These are phyloP conservation scores for Brachionus calyciflorus DNA, from an alignment of 1,140 invertebrate species.

Conservation along the genomic window DNA sequence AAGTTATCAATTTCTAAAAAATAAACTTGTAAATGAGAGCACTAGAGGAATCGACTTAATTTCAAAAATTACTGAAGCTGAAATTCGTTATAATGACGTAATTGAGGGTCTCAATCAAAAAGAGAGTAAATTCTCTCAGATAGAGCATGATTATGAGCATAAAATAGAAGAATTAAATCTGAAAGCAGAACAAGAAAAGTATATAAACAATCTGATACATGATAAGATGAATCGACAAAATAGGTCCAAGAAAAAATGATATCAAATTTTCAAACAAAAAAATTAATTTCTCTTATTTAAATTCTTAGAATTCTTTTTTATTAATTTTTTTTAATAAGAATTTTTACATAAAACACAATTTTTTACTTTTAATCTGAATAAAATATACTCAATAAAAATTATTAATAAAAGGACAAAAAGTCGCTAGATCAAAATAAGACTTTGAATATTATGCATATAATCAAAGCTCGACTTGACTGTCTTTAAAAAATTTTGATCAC, in stretches of 20 bases:
- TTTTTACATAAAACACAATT: no score
- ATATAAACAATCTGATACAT: slow-evolving; percentile 1
- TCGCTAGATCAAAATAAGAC: no score
- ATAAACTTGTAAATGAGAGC: slow-evolving; percentile 18
- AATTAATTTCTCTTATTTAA: no score
- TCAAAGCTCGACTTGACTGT: no score
- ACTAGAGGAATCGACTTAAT: slow-evolving; percentile 30
- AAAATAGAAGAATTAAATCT: slow-evolving; percentile 26
- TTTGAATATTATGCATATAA: no score
- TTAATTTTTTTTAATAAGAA: no score
- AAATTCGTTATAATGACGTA: slow-evolving; percentile 28
- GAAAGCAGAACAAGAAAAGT: slow-evolving; percentile 38
- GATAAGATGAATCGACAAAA: background rate
- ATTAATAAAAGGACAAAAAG: no score
- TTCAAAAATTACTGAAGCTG: slow-evolving; percentile 23
- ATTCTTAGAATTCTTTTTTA: no score
- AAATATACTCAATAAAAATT: no score
- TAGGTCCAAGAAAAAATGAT: background rate
- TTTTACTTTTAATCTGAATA: no score
- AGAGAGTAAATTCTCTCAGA: slow-evolving; percentile 8
- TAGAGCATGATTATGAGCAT: slow-evolving; percentile 36
- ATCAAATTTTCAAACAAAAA: no score
- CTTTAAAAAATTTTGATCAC: no score
- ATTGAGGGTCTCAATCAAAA: slow-evolving; percentile 18
- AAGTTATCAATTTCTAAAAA: slow-evolving; percentile 31